Percentiles rank a stretch among this genome's conserved stretches.
Conservation (phyloP, 2,113 vertebrate genomes). For the Oophaga pumilio region DNA sequence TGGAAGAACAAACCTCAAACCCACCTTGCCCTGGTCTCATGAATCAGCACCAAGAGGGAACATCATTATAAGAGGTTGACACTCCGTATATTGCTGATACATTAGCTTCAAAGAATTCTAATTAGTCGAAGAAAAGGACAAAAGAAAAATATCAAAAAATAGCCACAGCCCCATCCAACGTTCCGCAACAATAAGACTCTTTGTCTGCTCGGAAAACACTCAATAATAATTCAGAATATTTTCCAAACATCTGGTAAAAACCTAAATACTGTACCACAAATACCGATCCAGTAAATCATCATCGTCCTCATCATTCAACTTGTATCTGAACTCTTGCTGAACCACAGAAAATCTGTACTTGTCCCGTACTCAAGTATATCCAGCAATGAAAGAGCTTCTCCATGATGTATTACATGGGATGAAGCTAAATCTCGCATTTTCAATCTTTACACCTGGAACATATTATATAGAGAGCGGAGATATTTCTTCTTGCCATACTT, state of each 20-base stretch:
- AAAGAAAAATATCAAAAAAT: too few relatives aligned
- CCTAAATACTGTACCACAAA: slow-evolving; percentile 9
- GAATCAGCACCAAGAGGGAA: too few relatives aligned
- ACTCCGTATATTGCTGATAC: too few relatives aligned
- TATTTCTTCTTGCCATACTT: slow-evolving; percentile 14
- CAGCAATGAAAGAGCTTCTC: not conserved
- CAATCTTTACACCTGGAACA: slow-evolving; percentile 40
- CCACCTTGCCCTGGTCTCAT: too few relatives aligned
- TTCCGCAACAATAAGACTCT: not conserved
- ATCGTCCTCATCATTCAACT: not conserved
- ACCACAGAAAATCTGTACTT: slow-evolving; percentile 44
- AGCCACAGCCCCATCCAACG: too few relatives aligned
- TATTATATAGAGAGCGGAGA: slow-evolving; percentile 19
- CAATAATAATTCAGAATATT: not conserved
- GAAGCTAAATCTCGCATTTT: slow-evolving; percentile 37
- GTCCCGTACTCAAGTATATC: slow-evolving; percentile 30
- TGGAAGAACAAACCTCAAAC: too few relatives aligned
- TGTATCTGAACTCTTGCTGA: slow-evolving; percentile 51
- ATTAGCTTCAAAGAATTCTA: too few relatives aligned
- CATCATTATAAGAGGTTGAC: too few relatives aligned
- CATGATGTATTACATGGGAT: slow-evolving; percentile 51
- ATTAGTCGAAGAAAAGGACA: too few relatives aligned
- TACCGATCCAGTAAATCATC: not conserved
- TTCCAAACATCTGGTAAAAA: slow-evolving; percentile 31
- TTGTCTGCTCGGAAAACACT: not conserved